Evolutionary conservation across 2,888 invertebrate species (phyloP), one percentile per base, ranked within the genome.

Genomic region (Cheilosia impressa): DNA sequence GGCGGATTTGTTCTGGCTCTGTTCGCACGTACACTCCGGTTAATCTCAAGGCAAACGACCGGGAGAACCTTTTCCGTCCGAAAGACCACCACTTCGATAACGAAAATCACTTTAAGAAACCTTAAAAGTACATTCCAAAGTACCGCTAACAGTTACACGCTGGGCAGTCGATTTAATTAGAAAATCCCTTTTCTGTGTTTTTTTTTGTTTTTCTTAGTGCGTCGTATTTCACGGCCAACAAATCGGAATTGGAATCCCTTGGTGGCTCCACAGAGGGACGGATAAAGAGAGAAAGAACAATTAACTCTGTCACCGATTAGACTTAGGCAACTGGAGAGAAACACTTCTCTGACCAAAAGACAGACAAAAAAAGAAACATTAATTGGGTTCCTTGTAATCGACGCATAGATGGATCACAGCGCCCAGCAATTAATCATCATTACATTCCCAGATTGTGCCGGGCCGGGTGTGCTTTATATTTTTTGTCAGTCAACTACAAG

Each of bases 381-480:
- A 82, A 87, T 87, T 82, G 82, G 69, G 77, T 82, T 72, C 62
- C 76, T 81, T 77, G 65, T 77, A 87, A 87, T 80, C 81, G 81
- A 76, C 72, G 52, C 68, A 63, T 72, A 77, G 81, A 81, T 66
- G 68, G 81, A 63, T 62, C 66, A 71, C 65, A 72, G 81, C 66
- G 77, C 52, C 57, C 31, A 72, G 85, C 76, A 77, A 85, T 85
- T 85, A 85, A 85, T 85, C 85, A 85, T 85, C 85, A 81, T 85
- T 85, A 85, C 81, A 85, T 68, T 77, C 71, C 50, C n/a, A 81
- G 85, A 85, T 71, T 50, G 38, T 68, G 68, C 69, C 22, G 43
- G 55, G 65, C 68, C 45, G 68, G 43, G 60, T 47, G 43, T 22
- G 41, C 22, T 34, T 60, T 62, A 34, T 22, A 31, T 34, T 24